phyloP scores from a whole-genome alignment of 1,140 invertebrate species.

The Neelides sp. region DNA sequence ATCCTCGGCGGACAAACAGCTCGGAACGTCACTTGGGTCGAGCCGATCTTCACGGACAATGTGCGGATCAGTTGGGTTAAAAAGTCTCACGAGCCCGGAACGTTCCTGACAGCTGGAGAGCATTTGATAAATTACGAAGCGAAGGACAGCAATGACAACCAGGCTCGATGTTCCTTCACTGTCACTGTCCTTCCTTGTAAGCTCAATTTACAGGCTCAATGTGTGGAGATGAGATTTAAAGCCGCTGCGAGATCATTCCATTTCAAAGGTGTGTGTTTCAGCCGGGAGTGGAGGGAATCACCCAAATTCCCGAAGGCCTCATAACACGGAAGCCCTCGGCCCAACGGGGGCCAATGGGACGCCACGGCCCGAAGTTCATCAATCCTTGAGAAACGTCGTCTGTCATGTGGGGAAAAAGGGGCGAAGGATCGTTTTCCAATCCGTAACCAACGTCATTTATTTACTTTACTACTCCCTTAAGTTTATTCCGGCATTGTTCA shows the following conservation, averaged over 20 bases:
- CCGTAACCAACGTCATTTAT: slow-evolving; percentile 11
- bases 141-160: slow-evolving; percentile 23
- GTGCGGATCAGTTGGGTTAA: slow-evolving; percentile 33
- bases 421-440: slow-evolving; percentile 27
- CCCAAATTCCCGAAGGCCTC: too few species aligned
- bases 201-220: neutral
- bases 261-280: too few species aligned
- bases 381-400: slow-evolving; percentile 23
- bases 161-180: slow-evolving; percentile 29
- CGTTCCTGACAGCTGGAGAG: slow-evolving; percentile 21
- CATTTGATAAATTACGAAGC: slow-evolving; percentile 31
- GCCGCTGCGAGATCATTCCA: neutral
- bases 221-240: too few species aligned
- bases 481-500: too few species aligned
- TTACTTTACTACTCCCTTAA: too few species aligned
- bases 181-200: slow-evolving; percentile 25
- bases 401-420: slow-evolving; percentile 30
- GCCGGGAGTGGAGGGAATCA: too few species aligned
- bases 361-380: slow-evolving; percentile 20
- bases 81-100: slow-evolving; percentile 29
- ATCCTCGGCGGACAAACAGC: slow-evolving; percentile 42
- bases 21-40: slow-evolving; percentile 49
- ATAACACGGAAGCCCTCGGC: too few species aligned
- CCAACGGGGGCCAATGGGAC: slow-evolving; percentile 1
- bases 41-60: slow-evolving; percentile 53